Evolutionary conservation across 2,797 vertebrate genomes (phyloP), one percentile per base, ranked within the genome.

Genomic region (Scomberomorus guttatus): DNA sequence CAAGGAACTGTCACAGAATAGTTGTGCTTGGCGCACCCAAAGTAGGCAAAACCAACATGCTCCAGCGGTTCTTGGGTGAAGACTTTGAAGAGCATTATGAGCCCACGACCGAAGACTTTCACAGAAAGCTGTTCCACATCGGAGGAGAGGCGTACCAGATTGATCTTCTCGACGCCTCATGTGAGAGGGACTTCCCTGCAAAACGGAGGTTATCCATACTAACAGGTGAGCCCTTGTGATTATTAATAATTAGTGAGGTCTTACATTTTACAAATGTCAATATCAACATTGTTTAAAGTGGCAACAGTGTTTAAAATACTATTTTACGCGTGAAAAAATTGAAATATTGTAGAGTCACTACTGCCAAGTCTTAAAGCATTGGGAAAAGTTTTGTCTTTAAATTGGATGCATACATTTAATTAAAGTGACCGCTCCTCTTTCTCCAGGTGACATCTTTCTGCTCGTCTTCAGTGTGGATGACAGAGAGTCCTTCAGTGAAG

Each of bases 51-150:
- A 95, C 92, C 44, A 95, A 93, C 75, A 87, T 95, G 22, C 79
- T 96, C 1, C 70, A 73, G 25, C 75, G 93, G 58, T 96, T 95
- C 80, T 32, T 95, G 76, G 91, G 92, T 0, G 80, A 90, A 50
- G 91, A 91, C 0, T 95, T 94, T 69, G 84, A 93, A n/a, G 95
- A 95, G 15, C 44, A 62, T 0, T 95, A 96, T 55, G 89, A 93
- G n/a, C 91, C 94, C 1, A 96, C 95, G 1, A 73, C 29, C 0
- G 95, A 96, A 57, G 95, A 96, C 79, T 96, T 96, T 68, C 90
- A 95, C 90, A 93, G 94, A 39, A 96, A 96, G 79, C 81, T 96
- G 81, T 96, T 93, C 83, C 87, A 92, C 84, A 94, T 96, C 6
- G 80, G 86, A 71, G 94, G 94, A 5, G 89, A 95, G 73, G 39